A percentile compares a stretch with the other conserved stretches of the same genome.
These are phyloP conservation scores for Furnarius figulus DNA, from an alignment of 2,113 vertebrate genomes.

Conservation along the genomic window DNA sequence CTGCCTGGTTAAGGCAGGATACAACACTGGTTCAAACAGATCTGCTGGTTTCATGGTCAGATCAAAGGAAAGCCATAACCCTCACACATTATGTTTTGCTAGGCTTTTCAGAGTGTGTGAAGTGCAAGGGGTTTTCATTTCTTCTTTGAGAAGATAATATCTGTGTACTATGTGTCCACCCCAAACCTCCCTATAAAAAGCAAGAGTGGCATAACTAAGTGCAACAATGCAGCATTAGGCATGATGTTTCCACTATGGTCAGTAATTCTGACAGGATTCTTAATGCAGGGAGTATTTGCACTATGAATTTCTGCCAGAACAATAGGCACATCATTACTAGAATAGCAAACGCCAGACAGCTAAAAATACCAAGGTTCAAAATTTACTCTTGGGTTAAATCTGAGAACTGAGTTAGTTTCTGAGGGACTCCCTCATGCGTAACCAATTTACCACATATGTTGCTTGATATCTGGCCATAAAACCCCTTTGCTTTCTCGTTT, in stretches of 20 bases:
- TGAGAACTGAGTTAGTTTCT: not conserved
- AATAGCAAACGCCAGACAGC: not conserved
- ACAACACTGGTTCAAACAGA: not conserved
- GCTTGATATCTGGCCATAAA: not conserved
- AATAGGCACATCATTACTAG: not conserved
- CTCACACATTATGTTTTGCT: not conserved
- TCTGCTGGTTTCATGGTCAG: not conserved
- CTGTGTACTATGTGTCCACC: not conserved
- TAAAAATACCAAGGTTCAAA: constrained; percentile 3
- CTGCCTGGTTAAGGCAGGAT: not conserved
- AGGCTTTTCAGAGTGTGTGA: not conserved
- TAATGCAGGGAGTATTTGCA: not conserved
- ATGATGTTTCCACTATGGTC: not conserved
- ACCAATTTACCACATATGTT: not conserved
- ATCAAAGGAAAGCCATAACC: not conserved
- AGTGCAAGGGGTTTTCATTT: not conserved
- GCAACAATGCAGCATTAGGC: not conserved
- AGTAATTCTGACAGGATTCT: not conserved
- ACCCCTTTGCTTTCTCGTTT: not conserved
- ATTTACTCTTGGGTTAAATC: not conserved
- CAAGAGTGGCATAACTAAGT: not conserved
- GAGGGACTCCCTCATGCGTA: not conserved
- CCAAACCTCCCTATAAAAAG: not conserved
- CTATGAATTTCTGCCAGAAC: not conserved
- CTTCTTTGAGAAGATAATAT: not conserved